A percentile compares a stretch with the other conserved stretches of the same genome.
Evolutionary conservation across 2,113 vertebrate species (phyloP).

Genomic region (Ancistrus triradiatus): DNA sequence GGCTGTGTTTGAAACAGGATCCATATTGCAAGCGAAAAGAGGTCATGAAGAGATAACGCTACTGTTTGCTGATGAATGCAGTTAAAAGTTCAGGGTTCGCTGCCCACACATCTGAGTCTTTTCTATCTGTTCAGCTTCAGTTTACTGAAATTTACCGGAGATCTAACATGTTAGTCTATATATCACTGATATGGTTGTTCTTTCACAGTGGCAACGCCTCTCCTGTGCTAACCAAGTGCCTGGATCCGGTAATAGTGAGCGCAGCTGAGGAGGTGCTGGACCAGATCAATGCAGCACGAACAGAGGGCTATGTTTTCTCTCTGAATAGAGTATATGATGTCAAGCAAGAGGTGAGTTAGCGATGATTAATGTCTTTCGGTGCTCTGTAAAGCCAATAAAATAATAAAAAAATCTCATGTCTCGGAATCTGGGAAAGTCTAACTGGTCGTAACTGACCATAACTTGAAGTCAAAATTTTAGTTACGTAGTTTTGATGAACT

Average conservation of each 20-base stretch:
- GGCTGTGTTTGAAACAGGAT: neutral
- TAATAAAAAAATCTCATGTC: too few species aligned
- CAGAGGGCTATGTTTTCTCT: slow-evolving; percentile 34
- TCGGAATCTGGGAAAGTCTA: too few species aligned
- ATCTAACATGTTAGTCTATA: neutral
- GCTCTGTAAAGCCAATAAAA: too few species aligned
- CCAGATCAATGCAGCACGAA: slow-evolving; percentile 34
- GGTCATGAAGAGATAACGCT: slow-evolving; percentile 29
- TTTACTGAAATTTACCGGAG: neutral
- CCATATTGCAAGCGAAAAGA: neutral
- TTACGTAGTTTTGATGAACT: too few species aligned
- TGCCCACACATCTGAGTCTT: neutral
- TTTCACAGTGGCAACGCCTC: neutral
- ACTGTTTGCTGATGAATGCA: slow-evolving; percentile 36
- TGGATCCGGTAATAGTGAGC: slow-evolving; percentile 8
- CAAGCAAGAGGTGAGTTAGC: slow-evolving; percentile 35
- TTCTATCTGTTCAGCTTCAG: neutral
- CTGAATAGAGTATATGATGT: slow-evolving; percentile 46
- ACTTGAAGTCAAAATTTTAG: too few species aligned
- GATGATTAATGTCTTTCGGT: too few species aligned
- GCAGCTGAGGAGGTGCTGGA: slow-evolving; percentile 30
- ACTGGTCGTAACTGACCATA: too few species aligned
- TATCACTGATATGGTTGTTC: slow-evolving; percentile 6
- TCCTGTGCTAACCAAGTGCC: neutral
- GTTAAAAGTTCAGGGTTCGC: slow-evolving; percentile 40